Percentiles rank a stretch among this genome's conserved stretches.
These are phyloP conservation scores for Vanessa cardui DNA, from an alignment of 2,888 invertebrate genomes.

Conservation along the genomic window DNA sequence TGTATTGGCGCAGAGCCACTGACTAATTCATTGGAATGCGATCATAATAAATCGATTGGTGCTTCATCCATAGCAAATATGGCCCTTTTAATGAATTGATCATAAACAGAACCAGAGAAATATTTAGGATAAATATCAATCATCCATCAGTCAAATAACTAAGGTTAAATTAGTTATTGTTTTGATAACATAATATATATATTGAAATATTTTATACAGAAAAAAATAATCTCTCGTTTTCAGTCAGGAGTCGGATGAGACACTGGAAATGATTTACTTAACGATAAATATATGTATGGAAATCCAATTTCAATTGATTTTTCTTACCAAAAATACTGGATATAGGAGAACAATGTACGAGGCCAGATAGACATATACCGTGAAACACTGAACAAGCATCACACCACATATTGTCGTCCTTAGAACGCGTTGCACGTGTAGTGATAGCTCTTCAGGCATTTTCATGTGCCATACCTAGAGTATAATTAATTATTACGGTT, in stretches of 20 bases:
- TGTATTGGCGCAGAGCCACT: constrained; percentile 8
- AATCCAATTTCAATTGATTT: neutral
- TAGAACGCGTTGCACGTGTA: constrained; percentile 70
- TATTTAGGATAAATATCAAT: neutral
- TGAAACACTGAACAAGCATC: constrained; percentile 80
- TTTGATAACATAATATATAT: too few relatives aligned
- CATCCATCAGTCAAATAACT: neutral
- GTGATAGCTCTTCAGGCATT: constrained; percentile 70
- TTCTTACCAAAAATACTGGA: constrained; percentile 77
- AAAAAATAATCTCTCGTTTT: too few relatives aligned
- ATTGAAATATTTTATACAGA: too few relatives aligned
- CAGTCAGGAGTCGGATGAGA: too few relatives aligned
- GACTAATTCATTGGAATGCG: constrained; percentile 34
- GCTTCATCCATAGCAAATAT: constrained; percentile 2
- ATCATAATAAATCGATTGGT: constrained; percentile 24
- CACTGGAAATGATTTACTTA: too few relatives aligned
- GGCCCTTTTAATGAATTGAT: constrained; percentile 12
- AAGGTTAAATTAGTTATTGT: neutral
- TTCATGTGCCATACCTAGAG: constrained; percentile 77
- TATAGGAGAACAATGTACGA: constrained; percentile 82
- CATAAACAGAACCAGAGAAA: neutral
- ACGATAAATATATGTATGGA: neutral
- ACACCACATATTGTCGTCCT: constrained; percentile 78
- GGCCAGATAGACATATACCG: constrained; percentile 80
- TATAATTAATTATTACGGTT: neutral